Base-by-base conservation (phyloP, 2,797 vertebrate species). In the Coregonus ussuriensis region DNA sequence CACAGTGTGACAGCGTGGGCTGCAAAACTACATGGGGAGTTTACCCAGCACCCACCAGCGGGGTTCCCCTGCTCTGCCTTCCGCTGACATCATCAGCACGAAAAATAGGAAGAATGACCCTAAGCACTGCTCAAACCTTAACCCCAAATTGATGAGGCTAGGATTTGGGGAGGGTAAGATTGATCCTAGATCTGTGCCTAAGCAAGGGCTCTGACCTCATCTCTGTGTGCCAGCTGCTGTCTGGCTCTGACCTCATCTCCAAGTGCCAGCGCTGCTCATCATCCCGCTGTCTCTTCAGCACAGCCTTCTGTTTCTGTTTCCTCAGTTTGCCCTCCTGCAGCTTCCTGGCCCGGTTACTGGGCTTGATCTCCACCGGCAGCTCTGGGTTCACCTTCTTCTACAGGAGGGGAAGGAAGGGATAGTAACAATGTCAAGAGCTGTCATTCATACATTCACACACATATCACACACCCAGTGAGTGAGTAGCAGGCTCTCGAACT, bases 381-480 rank as follows among this genome's bases (percentile, higher is more conserved):
- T 94, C 92, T 0, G 95, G 95, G 83, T 96, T 94, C 67, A 97
- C 96, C 81, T 97, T 96, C 84, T 95, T 96, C 96, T 96, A 77
- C 47, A 81, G 79, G 76, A 62, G 47, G 14, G 71, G 35, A 25
- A 31, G 67, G 3, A 74, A 21, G 4, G 63, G 31, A 53, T 80
- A 7, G 54, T 1, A 77, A 59, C 56, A 29, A 35, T 15, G n/a
- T 21, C 37, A 71, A 71, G 18, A 18, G 16, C n/a, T 62, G n/a
- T 62, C 9, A 47, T 13, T 9, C 9, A 47, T 47, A 41, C 37
- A 41, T 41, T 6, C 37, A 41, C 6, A 41, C 6, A 47, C 41
- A 47, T 47, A 47, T 2, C 41, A 47, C 41, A 47, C 41, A 13
- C 41, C 41, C 41, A 47, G 41, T 47, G 41, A 47, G 41, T 47